Evolutionary conservation across 1,140 invertebrate species (phyloP).

Genomic region (Elymnias hypermnestra): DNA sequence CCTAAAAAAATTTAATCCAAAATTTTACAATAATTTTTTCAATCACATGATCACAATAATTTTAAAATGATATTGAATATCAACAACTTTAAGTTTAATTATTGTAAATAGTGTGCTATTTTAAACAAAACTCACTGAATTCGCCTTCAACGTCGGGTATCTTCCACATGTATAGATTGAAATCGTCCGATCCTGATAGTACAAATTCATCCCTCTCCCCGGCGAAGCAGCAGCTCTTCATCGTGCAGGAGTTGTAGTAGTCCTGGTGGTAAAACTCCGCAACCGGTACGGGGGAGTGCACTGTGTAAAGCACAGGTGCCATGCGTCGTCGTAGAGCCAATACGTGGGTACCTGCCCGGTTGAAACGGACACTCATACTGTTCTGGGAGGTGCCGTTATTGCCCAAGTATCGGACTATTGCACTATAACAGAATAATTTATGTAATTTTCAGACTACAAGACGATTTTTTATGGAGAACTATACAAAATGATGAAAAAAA

Average conservation of each 20-base stretch:
- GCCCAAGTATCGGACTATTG: constrained; percentile 83
- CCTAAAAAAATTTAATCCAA: too few species aligned
- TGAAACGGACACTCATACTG: constrained; percentile 95
- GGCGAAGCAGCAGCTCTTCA: constrained; percentile 98
- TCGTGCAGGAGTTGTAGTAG: constrained; percentile 97
- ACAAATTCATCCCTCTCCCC: constrained; percentile 92
- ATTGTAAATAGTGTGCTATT: too few species aligned
- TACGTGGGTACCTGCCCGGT: constrained; percentile 85
- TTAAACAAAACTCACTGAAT: constrained; percentile 64
- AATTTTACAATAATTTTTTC: too few species aligned
- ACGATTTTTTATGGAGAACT: too few species aligned
- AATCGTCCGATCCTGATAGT: constrained; percentile 95
- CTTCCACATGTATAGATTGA: constrained; percentile 96
- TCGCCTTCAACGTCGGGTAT: constrained; percentile 80
- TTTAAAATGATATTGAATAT: too few species aligned
- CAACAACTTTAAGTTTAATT: too few species aligned
- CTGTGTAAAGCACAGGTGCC: constrained; percentile 88
- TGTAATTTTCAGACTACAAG: too few species aligned
- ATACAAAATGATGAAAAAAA: too few species aligned
- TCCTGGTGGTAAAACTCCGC: constrained; percentile 93
- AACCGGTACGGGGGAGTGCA: constrained; percentile 80
- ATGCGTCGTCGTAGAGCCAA: constrained; percentile 89
- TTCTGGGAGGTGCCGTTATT: constrained; percentile 81
- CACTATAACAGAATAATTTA: constrained; percentile 55
- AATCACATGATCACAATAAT: too few species aligned